Base-by-base conservation (phyloP, 2,113 vertebrate genomes). In the Tor tambroides region DNA sequence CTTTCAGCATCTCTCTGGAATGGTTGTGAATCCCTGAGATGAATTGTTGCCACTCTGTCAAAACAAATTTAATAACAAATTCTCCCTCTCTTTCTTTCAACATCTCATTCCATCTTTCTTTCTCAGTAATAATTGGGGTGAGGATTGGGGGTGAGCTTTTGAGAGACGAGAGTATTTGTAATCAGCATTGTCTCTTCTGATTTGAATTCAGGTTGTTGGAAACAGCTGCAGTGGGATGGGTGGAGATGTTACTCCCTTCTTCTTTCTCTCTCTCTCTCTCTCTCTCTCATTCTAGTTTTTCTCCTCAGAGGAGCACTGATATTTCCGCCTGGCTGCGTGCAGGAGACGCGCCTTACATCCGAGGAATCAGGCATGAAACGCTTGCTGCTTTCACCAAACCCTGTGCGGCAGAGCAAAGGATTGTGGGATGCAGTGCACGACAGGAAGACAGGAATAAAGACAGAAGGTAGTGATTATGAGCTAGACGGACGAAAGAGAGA, bases 281-380 rank as follows among this genome's bases (percentile, higher is more conserved):
- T 59, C 5, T 65, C 19, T 80, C 54, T 79, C 65, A 38, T 54
- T 77, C 59, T 19, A 65, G 28, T 54, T 86, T 88, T 85, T 85
- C 54, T 90, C 80, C 90, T 86, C 83, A 67, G 69, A 85, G 80
- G 28, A 88, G 65, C 49, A 14, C 75, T 81, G 32, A 84, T 77
- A 84, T 85, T 86, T 88, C 74, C 43, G 46, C 81, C 80, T 86
- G 74, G 41, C 84, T 86, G 41, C n/a, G 5, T 85, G 23, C 46
- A 19, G 59, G 35, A 82, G 71, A 85, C n/a, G 61, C 7, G 74
- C 49, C 51, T 88, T 71, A 88, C 91, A 92, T 86, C 86, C 91
- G 91, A 91, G 83, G 91, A 90, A 28, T 79, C 87, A 88, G 84
- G 88, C 89, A 92, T 93, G 90, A 92, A 92, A 92, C 91, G 92